Conservation (phyloP, 1,140 invertebrate species). For the Aleiodes sp. region DNA sequence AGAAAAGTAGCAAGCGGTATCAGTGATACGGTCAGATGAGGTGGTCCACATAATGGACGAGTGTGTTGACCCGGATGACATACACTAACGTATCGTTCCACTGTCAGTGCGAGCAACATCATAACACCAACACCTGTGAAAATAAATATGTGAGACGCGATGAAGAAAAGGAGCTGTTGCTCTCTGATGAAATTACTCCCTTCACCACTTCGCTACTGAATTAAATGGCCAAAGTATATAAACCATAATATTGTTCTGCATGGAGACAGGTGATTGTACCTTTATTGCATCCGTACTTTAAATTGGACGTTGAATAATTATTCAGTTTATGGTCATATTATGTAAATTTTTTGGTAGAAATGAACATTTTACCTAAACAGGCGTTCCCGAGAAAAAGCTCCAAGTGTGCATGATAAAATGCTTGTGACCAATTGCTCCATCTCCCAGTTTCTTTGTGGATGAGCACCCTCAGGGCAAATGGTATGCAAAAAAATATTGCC, state of each 20-base stretch:
- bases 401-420: constrained; percentile 78
- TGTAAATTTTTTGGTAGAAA: background rate
- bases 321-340: background rate
- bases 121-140: constrained; percentile 75
- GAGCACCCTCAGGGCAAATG: constrained; percentile 75
- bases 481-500: constrained; percentile 77
- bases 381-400: constrained; percentile 80
- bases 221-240: too few species aligned
- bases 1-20: constrained; percentile 73
- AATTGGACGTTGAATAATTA: background rate
- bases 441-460: constrained; percentile 73
- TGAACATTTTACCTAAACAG: constrained; percentile 69
- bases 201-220: too few species aligned
- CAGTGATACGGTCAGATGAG: constrained; percentile 70
- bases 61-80: constrained; percentile 76
- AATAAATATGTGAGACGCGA: too few species aligned
- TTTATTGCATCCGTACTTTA: too few species aligned
- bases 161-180: too few species aligned
- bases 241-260: too few species aligned
- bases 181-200: too few species aligned
- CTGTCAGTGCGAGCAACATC: constrained; percentile 81
- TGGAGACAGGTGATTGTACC: too few species aligned
- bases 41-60: constrained; percentile 70
- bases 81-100: constrained; percentile 83
- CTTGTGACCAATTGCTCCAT: constrained; percentile 72